phyloP scores from a whole-genome alignment of 2,113 vertebrate species.

The Heterochromis multidens region DNA sequence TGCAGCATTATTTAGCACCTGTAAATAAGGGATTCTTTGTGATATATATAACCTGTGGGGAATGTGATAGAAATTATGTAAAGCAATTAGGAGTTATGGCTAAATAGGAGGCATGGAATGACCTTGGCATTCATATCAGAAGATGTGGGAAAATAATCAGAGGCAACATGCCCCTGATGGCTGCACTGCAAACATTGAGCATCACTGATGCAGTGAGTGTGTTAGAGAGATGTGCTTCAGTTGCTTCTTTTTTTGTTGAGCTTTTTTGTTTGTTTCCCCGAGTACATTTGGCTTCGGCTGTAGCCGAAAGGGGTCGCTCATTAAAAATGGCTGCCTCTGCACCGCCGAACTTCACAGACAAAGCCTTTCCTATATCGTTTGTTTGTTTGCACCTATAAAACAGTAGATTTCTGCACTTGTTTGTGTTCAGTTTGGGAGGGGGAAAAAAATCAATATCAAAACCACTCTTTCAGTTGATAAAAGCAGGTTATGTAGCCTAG shows the following conservation, averaged over 20 bases:
- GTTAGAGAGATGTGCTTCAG: slow-evolving; percentile 4
- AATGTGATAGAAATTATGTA: background rate
- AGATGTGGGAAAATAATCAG: slow-evolving; percentile 36
- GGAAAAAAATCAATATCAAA: background rate
- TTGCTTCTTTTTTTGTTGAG: background rate
- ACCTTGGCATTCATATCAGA: slow-evolving; percentile 48
- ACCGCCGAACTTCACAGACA: background rate
- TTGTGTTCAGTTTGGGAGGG: background rate
- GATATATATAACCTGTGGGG: background rate
- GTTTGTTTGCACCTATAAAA: slow-evolving; percentile 45
- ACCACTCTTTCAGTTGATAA: background rate
- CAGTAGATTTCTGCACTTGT: slow-evolving; percentile 14
- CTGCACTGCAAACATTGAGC: slow-evolving; percentile 32
- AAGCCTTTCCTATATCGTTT: slow-evolving; percentile 28
- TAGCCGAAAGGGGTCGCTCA: background rate
- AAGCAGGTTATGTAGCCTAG: background rate
- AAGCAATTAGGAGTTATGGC: background rate
- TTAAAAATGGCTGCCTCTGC: slow-evolving; percentile 32
- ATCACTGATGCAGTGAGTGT: background rate
- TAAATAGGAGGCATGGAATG: slow-evolving; percentile 14
- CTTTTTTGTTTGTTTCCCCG: background rate
- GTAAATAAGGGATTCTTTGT: background rate
- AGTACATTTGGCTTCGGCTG: background rate
- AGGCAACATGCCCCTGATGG: slow-evolving; percentile 7
- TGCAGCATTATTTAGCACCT: background rate